These are phyloP conservation scores for Seriola rivoliana DNA, from an alignment of 2,113 vertebrate genomes.

Conservation along the genomic window DNA sequence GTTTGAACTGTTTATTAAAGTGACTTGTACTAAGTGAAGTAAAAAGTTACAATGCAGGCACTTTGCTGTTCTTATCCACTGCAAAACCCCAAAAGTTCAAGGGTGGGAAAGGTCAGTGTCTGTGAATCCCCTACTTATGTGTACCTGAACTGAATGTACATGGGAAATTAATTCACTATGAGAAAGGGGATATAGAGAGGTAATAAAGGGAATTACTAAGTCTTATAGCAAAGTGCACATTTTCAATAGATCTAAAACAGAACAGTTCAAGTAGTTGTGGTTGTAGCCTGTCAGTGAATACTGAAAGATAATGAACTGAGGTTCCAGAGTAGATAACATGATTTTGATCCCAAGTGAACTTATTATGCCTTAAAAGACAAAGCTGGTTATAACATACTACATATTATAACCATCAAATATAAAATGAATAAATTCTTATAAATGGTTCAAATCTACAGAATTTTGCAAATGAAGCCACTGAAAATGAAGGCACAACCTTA, in stretches of 20 bases:
- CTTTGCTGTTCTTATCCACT: constrained; percentile 2
- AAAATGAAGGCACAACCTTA: too few species aligned
- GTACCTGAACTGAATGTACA: background rate
- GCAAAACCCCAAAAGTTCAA: constrained; percentile 18
- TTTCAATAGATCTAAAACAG: too few species aligned
- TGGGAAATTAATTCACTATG: background rate
- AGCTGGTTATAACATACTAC: too few species aligned
- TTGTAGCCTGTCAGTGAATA: background rate
- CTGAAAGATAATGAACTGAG: background rate
- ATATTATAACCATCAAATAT: too few species aligned
- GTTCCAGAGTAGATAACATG: background rate
- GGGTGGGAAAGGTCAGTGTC: constrained; percentile 26
- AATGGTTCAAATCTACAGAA: too few species aligned
- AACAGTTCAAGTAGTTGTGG: too few species aligned
- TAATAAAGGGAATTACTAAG: too few species aligned
- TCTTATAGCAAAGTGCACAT: background rate
- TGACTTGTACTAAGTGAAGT: background rate
- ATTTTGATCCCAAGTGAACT: background rate
- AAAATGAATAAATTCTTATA: too few species aligned
- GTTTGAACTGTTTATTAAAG: background rate
- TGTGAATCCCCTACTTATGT: background rate
- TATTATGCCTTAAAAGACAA: too few species aligned
- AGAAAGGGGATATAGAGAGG: background rate
- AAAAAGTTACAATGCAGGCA: constrained; percentile 9
- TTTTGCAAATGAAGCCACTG: too few species aligned